phyloP scores from a whole-genome alignment of 2,797 vertebrate species.

The Cottoperca gobio region DNA sequence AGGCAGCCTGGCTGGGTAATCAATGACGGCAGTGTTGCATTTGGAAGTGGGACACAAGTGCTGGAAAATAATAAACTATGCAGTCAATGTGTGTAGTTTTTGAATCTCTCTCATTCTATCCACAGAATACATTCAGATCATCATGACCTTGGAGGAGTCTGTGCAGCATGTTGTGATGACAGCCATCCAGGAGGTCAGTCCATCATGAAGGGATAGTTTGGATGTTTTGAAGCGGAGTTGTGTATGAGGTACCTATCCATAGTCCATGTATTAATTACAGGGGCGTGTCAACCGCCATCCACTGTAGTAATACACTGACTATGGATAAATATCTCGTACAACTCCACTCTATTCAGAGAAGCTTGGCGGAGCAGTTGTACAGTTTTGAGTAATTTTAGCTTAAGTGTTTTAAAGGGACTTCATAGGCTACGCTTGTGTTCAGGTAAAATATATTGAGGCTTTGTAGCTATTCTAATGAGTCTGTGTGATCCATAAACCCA shows the following conservation, averaged over 20 bases:
- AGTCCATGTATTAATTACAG: too few relatives aligned
- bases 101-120: slow-evolving; percentile 23
- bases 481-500: slow-evolving; percentile 13
- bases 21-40: slow-evolving; percentile 4
- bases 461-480: slow-evolving; percentile 17
- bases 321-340: too few relatives aligned
- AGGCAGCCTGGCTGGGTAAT: not conserved
- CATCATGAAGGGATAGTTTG: not conserved
- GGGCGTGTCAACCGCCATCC: too few relatives aligned
- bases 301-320: too few relatives aligned
- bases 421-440: not conserved
- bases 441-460: not conserved
- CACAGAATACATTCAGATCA: slow-evolving; percentile 96
- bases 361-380: not conserved
- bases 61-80: not conserved
- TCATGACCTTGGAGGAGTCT: slow-evolving; percentile 99
- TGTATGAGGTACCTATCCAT: too few relatives aligned
- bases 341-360: not conserved
- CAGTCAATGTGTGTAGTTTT: not conserved
- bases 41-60: slow-evolving; percentile 14
- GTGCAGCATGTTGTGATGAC: slow-evolving; percentile 99
- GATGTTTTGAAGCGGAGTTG: too few relatives aligned
- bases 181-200: slow-evolving; percentile 96
- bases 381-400: not conserved
- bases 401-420: not conserved